Conservation (phyloP, 1,140 invertebrate species). For the Octopus sinensis region DNA sequence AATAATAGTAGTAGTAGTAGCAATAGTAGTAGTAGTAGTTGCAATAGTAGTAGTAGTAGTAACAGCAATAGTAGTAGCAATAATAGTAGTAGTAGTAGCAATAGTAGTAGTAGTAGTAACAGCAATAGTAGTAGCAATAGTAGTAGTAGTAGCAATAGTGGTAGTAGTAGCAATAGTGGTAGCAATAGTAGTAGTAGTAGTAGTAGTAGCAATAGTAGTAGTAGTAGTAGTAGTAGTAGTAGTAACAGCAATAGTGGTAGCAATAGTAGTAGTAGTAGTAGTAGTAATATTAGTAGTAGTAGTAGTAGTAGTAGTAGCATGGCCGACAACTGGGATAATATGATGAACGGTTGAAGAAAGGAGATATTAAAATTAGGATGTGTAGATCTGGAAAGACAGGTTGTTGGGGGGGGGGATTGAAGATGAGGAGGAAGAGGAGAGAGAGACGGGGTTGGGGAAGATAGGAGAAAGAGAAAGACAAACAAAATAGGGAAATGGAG, state of each 20-base stretch:
- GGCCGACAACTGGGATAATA: neutral
- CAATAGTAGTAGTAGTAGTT: neutral
- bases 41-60: neutral
- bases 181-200: neutral
- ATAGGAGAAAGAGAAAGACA: too few species aligned
- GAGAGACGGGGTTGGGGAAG: too few species aligned
- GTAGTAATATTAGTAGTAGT: neutral
- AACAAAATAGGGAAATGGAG: too few species aligned
- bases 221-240: neutral
- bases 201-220: neutral
- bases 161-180: neutral
- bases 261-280: neutral
- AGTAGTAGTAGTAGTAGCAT: neutral
- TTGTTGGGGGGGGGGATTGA: too few species aligned
- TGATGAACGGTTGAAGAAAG: neutral
- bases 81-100: neutral
- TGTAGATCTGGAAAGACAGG: too few species aligned
- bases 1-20: neutral
- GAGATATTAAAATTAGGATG: too few species aligned
- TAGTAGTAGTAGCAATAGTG: neutral
- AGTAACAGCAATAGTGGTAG: neutral
- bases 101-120: neutral
- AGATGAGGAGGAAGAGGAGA: too few species aligned
- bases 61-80: neutral
- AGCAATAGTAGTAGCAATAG: neutral